Percentiles rank a stretch among this genome's conserved stretches.
Conservation (phyloP, 2,888 invertebrate species). For the Agrochola macilenta region DNA sequence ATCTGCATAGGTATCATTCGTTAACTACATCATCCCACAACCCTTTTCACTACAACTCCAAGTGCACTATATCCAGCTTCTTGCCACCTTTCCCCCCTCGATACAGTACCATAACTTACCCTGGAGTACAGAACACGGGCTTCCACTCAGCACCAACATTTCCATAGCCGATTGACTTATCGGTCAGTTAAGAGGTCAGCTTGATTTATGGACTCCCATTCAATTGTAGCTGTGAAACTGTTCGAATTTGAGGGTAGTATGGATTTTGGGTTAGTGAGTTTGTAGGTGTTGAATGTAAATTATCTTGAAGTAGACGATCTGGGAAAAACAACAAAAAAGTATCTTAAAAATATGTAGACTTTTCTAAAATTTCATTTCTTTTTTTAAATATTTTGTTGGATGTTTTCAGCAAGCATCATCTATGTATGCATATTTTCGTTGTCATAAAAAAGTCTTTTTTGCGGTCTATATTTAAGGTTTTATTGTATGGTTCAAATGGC, state of each 20-base stretch:
- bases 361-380: no score
- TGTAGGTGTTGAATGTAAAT: background rate
- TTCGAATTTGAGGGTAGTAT: constrained; percentile 16
- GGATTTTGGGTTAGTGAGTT: constrained; percentile 2
- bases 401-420: no score
- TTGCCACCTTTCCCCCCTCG: background rate
- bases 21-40: background rate
- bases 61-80: background rate
- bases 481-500: background rate
- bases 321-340: background rate
- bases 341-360: no score
- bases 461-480: background rate
- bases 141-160: constrained; percentile 71
- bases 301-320: background rate
- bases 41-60: background rate
- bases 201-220: constrained; percentile 73
- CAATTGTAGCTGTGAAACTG: constrained; percentile 47
- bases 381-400: no score
- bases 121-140: constrained; percentile 63
- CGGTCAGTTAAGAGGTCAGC: constrained; percentile 69
- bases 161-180: constrained; percentile 75
- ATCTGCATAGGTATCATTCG: no score
- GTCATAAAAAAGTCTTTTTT: no score
- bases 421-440: no score
- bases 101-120: constrained; percentile 44